phyloP scores from a whole-genome alignment of 2,113 vertebrate species.

The Leucopsar rothschildi region DNA sequence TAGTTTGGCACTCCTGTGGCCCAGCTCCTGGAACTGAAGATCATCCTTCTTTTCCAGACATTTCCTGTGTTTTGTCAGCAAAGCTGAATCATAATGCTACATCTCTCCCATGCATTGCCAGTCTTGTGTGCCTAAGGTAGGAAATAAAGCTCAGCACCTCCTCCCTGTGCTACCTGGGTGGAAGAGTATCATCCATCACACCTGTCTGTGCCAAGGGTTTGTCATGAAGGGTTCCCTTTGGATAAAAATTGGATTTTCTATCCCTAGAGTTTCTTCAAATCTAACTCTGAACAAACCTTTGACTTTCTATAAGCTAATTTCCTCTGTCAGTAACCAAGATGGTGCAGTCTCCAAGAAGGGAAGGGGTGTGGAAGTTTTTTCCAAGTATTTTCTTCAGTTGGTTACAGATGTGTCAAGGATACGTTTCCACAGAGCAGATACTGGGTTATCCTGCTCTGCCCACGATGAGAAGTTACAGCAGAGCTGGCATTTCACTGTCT shows the following conservation, averaged over 20 bases:
- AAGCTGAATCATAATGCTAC: background rate
- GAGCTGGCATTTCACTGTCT: background rate
- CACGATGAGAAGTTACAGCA: background rate
- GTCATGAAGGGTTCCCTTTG: background rate
- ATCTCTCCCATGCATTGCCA: background rate
- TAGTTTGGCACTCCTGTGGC: background rate
- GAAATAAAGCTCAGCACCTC: background rate
- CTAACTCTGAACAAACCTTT: background rate
- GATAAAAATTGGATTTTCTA: background rate
- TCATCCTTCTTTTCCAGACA: background rate
- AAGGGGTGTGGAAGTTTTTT: rapidly evolving
- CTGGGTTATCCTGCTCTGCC: background rate
- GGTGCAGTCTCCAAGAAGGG: background rate
- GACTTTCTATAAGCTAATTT: background rate
- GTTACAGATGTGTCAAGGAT: background rate
- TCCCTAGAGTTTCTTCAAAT: background rate
- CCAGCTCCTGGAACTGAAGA: background rate
- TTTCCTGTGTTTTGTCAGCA: background rate
- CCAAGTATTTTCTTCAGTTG: background rate
- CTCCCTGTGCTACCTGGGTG: background rate
- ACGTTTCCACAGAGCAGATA: background rate
- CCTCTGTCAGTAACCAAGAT: background rate
- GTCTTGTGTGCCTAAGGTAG: background rate
- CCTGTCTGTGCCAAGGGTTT: background rate
- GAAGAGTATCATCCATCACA: background rate